Base-by-base conservation (phyloP, 2,888 invertebrate species). In the Kuschelorhynchus macadamiae region DNA sequence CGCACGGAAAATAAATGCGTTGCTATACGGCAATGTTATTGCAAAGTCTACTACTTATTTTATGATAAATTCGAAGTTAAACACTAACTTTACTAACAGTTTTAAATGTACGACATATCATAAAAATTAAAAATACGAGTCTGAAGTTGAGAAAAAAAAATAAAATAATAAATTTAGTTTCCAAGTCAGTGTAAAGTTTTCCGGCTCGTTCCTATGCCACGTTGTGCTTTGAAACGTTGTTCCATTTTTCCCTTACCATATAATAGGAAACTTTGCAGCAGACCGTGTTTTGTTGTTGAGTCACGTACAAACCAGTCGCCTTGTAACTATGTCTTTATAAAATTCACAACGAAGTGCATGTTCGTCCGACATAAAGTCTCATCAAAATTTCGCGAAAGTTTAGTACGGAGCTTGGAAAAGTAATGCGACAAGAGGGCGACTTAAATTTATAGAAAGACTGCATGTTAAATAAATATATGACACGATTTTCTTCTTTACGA, bases 351-450 rank as follows among this genome's bases (percentile, higher is more conserved):
- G 36, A 55, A 63, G 55, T 63, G 47, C 63, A 63, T 55, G 63
- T 33, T 55, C 47, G 47, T 18, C 63, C 39, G 47, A 21, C 63
- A 46, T 55, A 65, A 65, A 59, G 52, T 65, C 59, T 59, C 65
- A 65, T 65, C 65, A 65, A 59, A 59, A 65, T 65, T 65, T 65
- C 59, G 50, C 59, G 50, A 65, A 59, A 59, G 59, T 59, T 65
- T 65, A 63, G 36, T 44, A 3, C 21, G 47, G 46, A 47, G n/a
- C 42, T 33, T 30, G 46, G 59, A 59, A 47, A 59, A 59, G 21
- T 32, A 59, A 57, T 32, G 49, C 56, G 56, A 57, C 56, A 46
- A 44, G 56, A 41, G 44, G 32, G 21, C 42, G 44, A 44, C 33
- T 57, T 56, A 46, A 57, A 57, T 2, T 46, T 57, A 20, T 17